Conservation (phyloP, 2,113 vertebrate genomes). For the Labeo rohita region DNA sequence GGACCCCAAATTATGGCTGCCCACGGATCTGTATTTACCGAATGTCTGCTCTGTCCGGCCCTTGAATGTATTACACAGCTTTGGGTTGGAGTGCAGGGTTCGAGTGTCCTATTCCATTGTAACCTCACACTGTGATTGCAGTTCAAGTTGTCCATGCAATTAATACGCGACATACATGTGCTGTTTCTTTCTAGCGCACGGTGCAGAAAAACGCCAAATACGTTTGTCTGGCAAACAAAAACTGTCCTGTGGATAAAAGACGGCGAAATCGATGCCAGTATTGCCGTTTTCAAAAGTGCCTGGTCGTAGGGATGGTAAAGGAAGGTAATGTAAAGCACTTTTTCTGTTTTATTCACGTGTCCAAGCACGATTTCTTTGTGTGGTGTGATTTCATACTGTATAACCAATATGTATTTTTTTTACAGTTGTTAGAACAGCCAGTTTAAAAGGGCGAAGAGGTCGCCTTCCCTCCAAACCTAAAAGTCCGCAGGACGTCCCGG, state of each 20-base stretch:
- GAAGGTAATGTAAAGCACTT: constrained; percentile 83
- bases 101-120: constrained; percentile 69
- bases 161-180: constrained; percentile 19
- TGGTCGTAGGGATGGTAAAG: constrained; percentile 94
- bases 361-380: neutral
- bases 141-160: constrained; percentile 38
- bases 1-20: constrained; percentile 91
- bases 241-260: constrained; percentile 93
- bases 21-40: constrained; percentile 94
- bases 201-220: constrained; percentile 98
- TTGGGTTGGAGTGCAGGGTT: constrained; percentile 76
- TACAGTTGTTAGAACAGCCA: constrained; percentile 93
- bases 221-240: constrained; percentile 93
- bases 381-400: neutral
- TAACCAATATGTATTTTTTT: constrained; percentile 4
- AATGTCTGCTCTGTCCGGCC: constrained; percentile 79
- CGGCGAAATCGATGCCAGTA: constrained; percentile 92
- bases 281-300: constrained; percentile 95
- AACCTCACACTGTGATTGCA: constrained; percentile 55
- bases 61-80: constrained; percentile 83
- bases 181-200: constrained; percentile 80
- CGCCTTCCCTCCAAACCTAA: constrained; percentile 94
- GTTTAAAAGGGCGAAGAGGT: constrained; percentile 92
- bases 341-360: neutral
- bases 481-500: constrained; percentile 83